Evolutionary conservation across 2,797 vertebrate genomes (phyloP), one percentile per base, ranked within the genome.

Genomic region (Tachyglossus aculeatus): DNA sequence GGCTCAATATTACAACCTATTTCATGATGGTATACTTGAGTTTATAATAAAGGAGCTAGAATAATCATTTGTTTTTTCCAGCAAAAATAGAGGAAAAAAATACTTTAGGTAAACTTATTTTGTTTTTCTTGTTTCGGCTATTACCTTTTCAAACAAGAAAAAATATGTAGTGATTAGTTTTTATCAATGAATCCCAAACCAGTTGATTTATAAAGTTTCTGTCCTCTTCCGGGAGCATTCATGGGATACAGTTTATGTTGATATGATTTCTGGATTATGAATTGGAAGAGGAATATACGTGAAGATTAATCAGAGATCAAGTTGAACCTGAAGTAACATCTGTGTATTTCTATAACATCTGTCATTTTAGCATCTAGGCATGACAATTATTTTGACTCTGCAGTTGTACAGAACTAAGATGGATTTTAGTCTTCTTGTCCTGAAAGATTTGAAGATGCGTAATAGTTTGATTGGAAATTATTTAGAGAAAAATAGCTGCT

Each of bases 381-480:
- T 52, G 55, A 55, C 59, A 50, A 38, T 58, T 22, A 73, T n/a
- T n/a, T n/a, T n/a, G n/a, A 55, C n/a, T 40, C 25, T 25, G 38
- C 10, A 15, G 8, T 27, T 11, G 6, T 24, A 32, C 22, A 14
- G 60, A 15, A 2, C 0, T 12, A 12, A 16, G 14, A 34, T 21
- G 41, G n/a, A 39, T 66, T 57, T 63, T 55, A 57, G 32, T 68
- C 25, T 18, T 19, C 7, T 40, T 76, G 62, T 69, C 56, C 62
- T 76, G 56, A 53, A 37, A 63, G 24, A 41, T 21, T n/a, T 4
- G 16, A 73, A 56, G 5, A 74, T 24, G 36, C 40, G 19, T 14
- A 65, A 24, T 43, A 21, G 6, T 33, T 78, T 80, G 67, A 50
- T 27, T n/a, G n/a, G n/a, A n/a, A n/a, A n/a, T n/a, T n/a, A n/a